phyloP scores from a whole-genome alignment of 2,888 invertebrate genomes.

The Laothoe populi region DNA sequence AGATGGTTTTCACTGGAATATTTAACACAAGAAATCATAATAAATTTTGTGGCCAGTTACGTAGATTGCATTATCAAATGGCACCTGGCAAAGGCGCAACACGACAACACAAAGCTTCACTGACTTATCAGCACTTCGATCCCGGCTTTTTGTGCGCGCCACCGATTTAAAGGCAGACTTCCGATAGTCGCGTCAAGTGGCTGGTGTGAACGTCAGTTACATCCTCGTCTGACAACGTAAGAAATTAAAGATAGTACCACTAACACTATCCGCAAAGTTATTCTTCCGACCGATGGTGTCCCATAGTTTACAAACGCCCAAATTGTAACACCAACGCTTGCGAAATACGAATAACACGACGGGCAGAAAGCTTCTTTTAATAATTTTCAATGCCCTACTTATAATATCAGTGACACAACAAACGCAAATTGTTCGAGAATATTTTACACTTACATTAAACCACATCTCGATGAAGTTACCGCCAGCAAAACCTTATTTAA shows the following conservation, averaged over 20 bases:
- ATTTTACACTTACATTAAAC: slow-evolving; percentile 38
- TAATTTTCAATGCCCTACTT: slow-evolving; percentile 48
- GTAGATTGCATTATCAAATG: slow-evolving; percentile 28
- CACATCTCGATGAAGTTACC: slow-evolving; percentile 29
- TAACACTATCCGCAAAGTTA: too few relatives aligned
- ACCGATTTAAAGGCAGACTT: too few relatives aligned
- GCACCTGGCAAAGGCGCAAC: slow-evolving; percentile 30
- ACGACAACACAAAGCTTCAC: slow-evolving; percentile 24
- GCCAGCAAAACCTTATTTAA: slow-evolving; percentile 35
- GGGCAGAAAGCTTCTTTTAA: too few relatives aligned
- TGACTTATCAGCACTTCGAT: slow-evolving; percentile 44
- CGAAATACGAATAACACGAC: too few relatives aligned
- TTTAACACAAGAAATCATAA: slow-evolving; percentile 15
- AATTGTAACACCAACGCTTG: too few relatives aligned
- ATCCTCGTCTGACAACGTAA: too few relatives aligned
- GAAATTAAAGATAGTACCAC: too few relatives aligned
- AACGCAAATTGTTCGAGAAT: slow-evolving; percentile 33
- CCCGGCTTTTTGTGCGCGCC: slow-evolving; percentile 38
- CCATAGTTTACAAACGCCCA: too few relatives aligned
- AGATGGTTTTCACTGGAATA: neutral
- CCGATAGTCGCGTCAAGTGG: too few relatives aligned
- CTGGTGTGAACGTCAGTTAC: too few relatives aligned
- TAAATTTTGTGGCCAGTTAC: slow-evolving; percentile 20
- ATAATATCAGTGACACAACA: slow-evolving; percentile 27
- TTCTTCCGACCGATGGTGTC: too few relatives aligned